Conservation (phyloP, 2,888 invertebrate genomes). For the Pedicia rivosa region DNA sequence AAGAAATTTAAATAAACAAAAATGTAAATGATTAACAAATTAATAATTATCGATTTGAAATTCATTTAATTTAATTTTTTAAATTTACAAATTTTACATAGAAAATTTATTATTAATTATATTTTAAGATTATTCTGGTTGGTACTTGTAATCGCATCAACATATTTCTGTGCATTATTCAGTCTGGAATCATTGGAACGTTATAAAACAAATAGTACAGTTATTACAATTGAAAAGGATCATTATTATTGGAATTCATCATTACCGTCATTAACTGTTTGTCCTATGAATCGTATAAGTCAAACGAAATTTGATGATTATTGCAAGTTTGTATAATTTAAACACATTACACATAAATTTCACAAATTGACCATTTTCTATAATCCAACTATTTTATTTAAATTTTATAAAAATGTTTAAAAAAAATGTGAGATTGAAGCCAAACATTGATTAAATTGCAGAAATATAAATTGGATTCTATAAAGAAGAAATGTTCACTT, state of each 20-base stretch:
- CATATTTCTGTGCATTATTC: constrained; percentile 20
- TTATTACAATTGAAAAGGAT: constrained; percentile 25
- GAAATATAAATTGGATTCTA: too few relatives aligned
- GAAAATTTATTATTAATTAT: constrained; percentile 1
- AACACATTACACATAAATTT: neutral
- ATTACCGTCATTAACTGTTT: constrained; percentile 24
- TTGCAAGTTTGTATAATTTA: constrained; percentile 17
- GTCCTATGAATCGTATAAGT: constrained; percentile 24
- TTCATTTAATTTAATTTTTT: too few relatives aligned
- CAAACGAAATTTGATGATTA: constrained; percentile 16
- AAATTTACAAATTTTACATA: too few relatives aligned
- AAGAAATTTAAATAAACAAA: too few relatives aligned
- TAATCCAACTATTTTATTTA: too few relatives aligned
- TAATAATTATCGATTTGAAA: too few relatives aligned
- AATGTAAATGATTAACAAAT: too few relatives aligned
- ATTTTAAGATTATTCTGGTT: constrained; percentile 20
- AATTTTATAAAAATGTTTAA: too few relatives aligned
- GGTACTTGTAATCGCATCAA: constrained; percentile 17
- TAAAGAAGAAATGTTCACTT: too few relatives aligned
- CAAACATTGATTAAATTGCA: too few relatives aligned
- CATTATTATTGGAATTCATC: constrained; percentile 27
- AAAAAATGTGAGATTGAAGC: too few relatives aligned
- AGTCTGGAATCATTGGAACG: constrained; percentile 23
- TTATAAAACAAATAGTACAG: constrained; percentile 24
- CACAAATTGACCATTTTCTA: too few relatives aligned